Evolutionary conservation across 2,113 vertebrate genomes (phyloP), one percentile per base, ranked within the genome.

Genomic region (Tupaia chinensis): DNA sequence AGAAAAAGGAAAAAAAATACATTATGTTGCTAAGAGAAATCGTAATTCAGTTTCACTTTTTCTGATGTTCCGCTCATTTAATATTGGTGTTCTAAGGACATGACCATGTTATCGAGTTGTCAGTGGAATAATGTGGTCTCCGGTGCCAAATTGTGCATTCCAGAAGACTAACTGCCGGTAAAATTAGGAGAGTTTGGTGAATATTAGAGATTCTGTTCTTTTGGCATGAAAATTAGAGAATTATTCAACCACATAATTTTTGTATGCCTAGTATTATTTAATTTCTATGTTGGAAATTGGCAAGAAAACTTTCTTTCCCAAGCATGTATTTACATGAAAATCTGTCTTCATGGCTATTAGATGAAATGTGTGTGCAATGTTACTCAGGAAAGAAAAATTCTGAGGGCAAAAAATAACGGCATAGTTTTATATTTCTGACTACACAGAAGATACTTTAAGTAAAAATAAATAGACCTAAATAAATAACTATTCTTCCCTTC

Each of bases 241-340:
- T 25, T 85, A 87, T 89, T 87, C 16, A 87, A 70, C 44, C 73
- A 19, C 90, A 87, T 84, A 92, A 60, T 63, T 93, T 80, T 80
- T 96, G 86, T 83, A 70, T n/a, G 88, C n/a, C 79, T 76, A 89
- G 72, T 92, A 88, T 84, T 97, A 86, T 98, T 94, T 97, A 96
- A 96, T 58, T 98, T 92, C 68, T 93, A 1, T 82, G 85, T 32
- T 96, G 77, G 81, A 97, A 98, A 95, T n/a, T 97, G 96, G 92
- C 73, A 97, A 94, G 92, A 13, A 98, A 95, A 91, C 91, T 20
- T 85, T 96, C 34, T 87, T 95, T 97, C 92, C 95, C 94, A 95
- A 95, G 61, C 61, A 68, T 89, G 58, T 94, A 70, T 95, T 98
- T 97, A 53, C 81, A 80, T 82, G 60, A 94, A 91, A 87, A 87